Evolutionary conservation across 2,888 invertebrate genomes (phyloP), one percentile per base, ranked within the genome.

Genomic region (Steinernema carpocapsae): DNA sequence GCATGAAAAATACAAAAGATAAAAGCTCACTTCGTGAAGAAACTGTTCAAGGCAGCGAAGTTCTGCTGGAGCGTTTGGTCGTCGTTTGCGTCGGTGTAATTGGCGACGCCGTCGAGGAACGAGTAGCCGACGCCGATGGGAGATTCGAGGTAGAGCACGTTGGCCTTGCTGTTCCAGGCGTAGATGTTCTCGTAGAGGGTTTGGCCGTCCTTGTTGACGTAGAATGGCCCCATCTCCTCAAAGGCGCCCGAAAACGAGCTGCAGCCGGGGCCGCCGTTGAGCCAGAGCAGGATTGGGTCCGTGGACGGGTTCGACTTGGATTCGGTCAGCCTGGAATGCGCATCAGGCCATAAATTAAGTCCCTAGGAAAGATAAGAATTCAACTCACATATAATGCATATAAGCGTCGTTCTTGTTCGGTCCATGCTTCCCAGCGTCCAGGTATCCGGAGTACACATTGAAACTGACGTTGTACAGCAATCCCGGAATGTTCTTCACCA

Each of bases 131-230:
- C 83, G 29, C 85, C 85, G 71, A 85, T 83, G 29, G 90, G 90
- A 1, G 90, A 88, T 82, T 90, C 90, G 75, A 90, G 75, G 77
- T 88, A 90, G 52, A 90, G 77, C 74, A 90, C 88, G 81, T 90
- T 90, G 26, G 90, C 89, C 29, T 88, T 81, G 89, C 80, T 83
- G 77, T 88, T 88, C 88, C 88, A 88, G 42, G 84, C 77, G 75
- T 86, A 87, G 10, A 82, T 80, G 75, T 88, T 88, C 76, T 85
- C 83, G 74, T 80, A 85, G 12, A 87, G 78, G 3, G 82, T 84
- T 43, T 75, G 48, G 0, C 83, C 85, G 74, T 86, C 85, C 29
- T 79, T 77, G 45, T 84, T 84, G 17, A 87, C 82, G 73, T 82
- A 85, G 72, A 88, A 89, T 17, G 89, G 89, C 3, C 89, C 89